Conservation (phyloP, 2,888 invertebrate species). For the Drosophila mayaguana region DNA sequence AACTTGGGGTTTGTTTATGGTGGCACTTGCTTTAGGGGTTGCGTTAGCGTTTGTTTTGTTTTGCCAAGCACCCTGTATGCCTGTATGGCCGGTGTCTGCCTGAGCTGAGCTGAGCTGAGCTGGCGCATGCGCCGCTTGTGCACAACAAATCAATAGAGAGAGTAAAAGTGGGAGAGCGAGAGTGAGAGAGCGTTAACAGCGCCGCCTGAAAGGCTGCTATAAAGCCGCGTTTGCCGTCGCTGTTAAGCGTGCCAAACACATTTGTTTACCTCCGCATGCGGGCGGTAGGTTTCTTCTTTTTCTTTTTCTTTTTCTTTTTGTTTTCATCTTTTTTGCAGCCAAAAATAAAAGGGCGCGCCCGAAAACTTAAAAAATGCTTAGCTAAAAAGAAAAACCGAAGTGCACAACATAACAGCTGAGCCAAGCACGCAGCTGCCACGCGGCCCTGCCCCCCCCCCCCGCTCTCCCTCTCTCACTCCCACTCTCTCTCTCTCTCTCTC, state of each 20-base stretch:
- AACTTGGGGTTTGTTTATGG: slow-evolving; percentile 11
- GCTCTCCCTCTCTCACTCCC: neutral
- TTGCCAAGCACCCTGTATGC: slow-evolving; percentile 42
- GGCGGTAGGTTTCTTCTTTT: slow-evolving; percentile 11
- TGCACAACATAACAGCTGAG: slow-evolving; percentile 38
- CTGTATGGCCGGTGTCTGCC: slow-evolving; percentile 45
- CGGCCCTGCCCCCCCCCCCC: neutral
- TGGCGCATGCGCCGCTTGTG: slow-evolving; percentile 54
- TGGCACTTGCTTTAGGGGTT: slow-evolving; percentile 16
- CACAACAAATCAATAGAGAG: slow-evolving; percentile 72
- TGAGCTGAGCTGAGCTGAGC: slow-evolving; percentile 17
- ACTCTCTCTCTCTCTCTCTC: neutral
- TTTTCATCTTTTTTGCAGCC: slow-evolving; percentile 16
- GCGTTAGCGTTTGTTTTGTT: slow-evolving; percentile 15
- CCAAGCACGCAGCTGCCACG: slow-evolving; percentile 21
- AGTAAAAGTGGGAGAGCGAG: slow-evolving; percentile 1
- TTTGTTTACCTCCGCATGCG: slow-evolving; percentile 65
- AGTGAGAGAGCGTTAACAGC: slow-evolving; percentile 50
- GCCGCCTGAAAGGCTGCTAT: slow-evolving; percentile 67
- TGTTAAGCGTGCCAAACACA: slow-evolving; percentile 43
- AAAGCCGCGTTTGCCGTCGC: slow-evolving; percentile 37
- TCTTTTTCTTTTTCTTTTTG: slow-evolving; percentile 5
- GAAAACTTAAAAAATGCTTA: slow-evolving; percentile 42
- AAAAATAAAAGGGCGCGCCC: slow-evolving; percentile 71
- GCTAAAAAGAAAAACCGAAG: slow-evolving; percentile 32